A percentile compares a stretch with the other conserved stretches of the same genome.
Conservation (phyloP, 2,888 invertebrate species). For the Atrina japonica region DNA sequence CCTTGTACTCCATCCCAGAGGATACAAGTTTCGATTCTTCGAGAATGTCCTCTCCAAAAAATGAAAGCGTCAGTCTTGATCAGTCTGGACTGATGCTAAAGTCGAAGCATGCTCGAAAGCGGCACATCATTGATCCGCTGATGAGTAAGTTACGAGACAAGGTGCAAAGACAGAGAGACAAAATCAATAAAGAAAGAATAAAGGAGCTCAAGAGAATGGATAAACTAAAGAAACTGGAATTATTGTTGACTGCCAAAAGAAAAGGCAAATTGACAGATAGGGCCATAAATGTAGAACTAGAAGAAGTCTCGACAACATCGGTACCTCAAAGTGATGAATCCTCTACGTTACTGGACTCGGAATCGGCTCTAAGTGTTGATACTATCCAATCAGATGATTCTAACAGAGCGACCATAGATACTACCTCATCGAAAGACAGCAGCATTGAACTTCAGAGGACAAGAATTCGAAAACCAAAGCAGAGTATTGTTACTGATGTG, state of each 20-base stretch:
- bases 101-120: slow-evolving; percentile 47
- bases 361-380: slow-evolving; percentile 46
- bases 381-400: slow-evolving; percentile 47
- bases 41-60: slow-evolving; percentile 36
- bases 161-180: slow-evolving; percentile 72
- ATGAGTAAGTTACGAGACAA: slow-evolving; percentile 74
- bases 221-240: slow-evolving; percentile 71
- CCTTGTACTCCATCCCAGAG: slow-evolving; percentile 76
- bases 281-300: slow-evolving; percentile 64
- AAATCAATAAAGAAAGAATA: slow-evolving; percentile 69
- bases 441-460: slow-evolving; percentile 57
- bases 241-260: slow-evolving; percentile 66
- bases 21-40: slow-evolving; percentile 66
- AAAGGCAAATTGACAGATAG: slow-evolving; percentile 64
- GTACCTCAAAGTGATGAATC: slow-evolving; percentile 57
- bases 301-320: slow-evolving; percentile 68
- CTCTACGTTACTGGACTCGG: slow-evolving; percentile 46
- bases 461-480: slow-evolving; percentile 19
- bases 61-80: slow-evolving; percentile 37
- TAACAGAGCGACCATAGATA: slow-evolving; percentile 55
- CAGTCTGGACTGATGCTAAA: slow-evolving; percentile 39
- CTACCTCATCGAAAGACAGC: slow-evolving; percentile 72
- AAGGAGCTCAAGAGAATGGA: slow-evolving; percentile 70
- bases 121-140: slow-evolving; percentile 72
- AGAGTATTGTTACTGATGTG: slow-evolving; percentile 16